A percentile compares a stretch with the other conserved stretches of the same genome.
Evolutionary conservation across 2,797 vertebrate genomes (phyloP).

Genomic region (Pachyuromys duprasi): DNA sequence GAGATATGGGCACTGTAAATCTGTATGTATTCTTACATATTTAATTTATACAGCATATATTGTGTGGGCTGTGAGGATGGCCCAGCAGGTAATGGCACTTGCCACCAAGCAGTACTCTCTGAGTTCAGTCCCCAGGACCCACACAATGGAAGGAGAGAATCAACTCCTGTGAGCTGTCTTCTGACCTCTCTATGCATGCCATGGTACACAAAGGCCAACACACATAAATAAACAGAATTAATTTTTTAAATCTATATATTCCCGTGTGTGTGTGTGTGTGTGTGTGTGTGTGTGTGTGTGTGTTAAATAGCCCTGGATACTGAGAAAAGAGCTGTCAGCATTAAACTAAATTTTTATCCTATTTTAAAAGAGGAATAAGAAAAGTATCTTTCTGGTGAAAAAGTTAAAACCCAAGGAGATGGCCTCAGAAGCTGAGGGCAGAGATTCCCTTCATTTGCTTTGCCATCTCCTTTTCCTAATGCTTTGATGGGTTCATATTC

Average conservation of each 20-base stretch:
- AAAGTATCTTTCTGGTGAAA: constrained; percentile 31
- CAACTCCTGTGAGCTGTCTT: neutral
- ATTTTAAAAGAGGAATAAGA: constrained; percentile 35
- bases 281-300: neutral
- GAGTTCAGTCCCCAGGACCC: neutral
- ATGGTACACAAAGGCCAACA: too few species aligned
- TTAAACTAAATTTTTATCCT: constrained; percentile 18
- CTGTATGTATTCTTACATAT: neutral
- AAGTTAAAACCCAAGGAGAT: neutral
- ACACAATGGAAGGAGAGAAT: neutral
- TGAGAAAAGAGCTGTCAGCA: constrained; percentile 25
- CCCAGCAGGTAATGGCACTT: neutral
- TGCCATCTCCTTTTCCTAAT: neutral
- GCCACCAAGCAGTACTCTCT: neutral
- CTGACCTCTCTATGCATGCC: neutral
- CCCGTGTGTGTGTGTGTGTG: too few species aligned
- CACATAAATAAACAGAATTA: neutral
- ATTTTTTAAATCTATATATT: neutral
- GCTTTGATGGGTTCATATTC: neutral
- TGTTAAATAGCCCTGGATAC: neutral
- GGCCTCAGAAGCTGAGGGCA: neutral
- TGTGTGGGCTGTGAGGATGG: neutral
- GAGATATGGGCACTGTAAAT: constrained; percentile 43
- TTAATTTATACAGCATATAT: neutral
- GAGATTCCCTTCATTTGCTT: constrained; percentile 2